phyloP scores from a whole-genome alignment of 2,113 vertebrate species.

The Erinaceus europaeus region DNA sequence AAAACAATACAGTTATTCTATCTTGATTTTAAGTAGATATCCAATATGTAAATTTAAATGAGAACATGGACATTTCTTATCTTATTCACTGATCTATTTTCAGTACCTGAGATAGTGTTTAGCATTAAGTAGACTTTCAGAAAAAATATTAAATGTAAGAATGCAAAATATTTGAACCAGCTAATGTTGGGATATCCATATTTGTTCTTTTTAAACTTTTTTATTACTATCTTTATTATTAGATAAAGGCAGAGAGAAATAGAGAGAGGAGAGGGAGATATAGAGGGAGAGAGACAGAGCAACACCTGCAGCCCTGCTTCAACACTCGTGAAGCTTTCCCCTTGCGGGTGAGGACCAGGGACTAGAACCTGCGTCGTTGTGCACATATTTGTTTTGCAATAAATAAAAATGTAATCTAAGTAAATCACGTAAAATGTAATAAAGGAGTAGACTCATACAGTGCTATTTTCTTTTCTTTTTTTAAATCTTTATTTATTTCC shows the following conservation, averaged over 20 bases:
- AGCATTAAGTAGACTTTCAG: neutral
- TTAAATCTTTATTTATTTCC: too few species aligned
- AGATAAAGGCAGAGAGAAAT: too few species aligned
- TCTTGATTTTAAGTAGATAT: too few species aligned
- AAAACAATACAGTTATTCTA: neutral
- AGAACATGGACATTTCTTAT: neutral
- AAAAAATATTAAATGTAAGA: neutral
- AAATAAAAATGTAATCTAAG: neutral
- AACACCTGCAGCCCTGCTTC: too few species aligned
- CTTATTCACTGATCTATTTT: neutral
- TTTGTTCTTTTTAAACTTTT: neutral
- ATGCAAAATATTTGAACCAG: neutral
- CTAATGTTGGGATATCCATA: neutral
- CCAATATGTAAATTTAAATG: neutral
- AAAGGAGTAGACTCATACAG: neutral
- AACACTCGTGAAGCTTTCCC: too few species aligned
- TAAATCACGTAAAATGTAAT: neutral
- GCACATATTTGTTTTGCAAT: neutral
- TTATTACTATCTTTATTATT: too few species aligned
- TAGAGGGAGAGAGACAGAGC: too few species aligned
- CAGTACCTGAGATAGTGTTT: neutral
- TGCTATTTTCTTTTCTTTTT: too few species aligned
- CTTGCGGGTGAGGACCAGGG: too few species aligned
- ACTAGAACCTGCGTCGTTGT: too few species aligned
- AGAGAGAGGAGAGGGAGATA: too few species aligned